These are phyloP conservation scores for Brachirus orientalis DNA, from an alignment of 2,113 vertebrate species.

Conservation along the genomic window DNA sequence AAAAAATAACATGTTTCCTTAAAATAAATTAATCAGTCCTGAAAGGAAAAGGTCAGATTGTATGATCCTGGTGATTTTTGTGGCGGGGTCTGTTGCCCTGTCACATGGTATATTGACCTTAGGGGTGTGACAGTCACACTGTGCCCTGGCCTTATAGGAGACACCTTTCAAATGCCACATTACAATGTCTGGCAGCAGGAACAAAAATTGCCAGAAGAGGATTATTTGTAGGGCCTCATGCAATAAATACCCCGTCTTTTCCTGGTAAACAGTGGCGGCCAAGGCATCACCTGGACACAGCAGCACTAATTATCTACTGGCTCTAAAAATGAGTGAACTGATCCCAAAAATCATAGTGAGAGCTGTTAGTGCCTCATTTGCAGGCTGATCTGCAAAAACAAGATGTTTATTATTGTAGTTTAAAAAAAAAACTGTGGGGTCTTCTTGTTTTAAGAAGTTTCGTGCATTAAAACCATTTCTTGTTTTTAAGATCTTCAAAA, in stretches of 20 bases:
- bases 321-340: too few species aligned
- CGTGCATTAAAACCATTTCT: not conserved
- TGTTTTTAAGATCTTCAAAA: not conserved
- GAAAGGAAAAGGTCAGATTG: constrained; percentile 49
- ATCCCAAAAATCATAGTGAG: constrained; percentile 25
- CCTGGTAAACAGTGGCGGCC: too few species aligned
- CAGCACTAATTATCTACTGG: too few species aligned
- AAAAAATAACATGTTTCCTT: not conserved
- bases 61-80: constrained; percentile 28
- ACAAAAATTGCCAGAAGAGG: constrained; percentile 49
- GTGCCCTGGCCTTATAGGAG: constrained; percentile 71
- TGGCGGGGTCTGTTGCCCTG: constrained; percentile 18
- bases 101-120: constrained; percentile 59
- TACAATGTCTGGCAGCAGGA: constrained; percentile 67
- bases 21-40: constrained; percentile 27
- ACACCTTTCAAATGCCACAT: constrained; percentile 77
- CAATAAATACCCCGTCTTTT: too few species aligned
- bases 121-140: constrained; percentile 66
- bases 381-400: constrained; percentile 42
- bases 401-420: not conserved
- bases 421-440: too few species aligned
- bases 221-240: too few species aligned
- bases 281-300: too few species aligned
- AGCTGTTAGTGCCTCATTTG: too few species aligned
- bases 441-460: too few species aligned